phyloP scores from a whole-genome alignment of 2,113 vertebrate species.

The Lepus timidus region DNA sequence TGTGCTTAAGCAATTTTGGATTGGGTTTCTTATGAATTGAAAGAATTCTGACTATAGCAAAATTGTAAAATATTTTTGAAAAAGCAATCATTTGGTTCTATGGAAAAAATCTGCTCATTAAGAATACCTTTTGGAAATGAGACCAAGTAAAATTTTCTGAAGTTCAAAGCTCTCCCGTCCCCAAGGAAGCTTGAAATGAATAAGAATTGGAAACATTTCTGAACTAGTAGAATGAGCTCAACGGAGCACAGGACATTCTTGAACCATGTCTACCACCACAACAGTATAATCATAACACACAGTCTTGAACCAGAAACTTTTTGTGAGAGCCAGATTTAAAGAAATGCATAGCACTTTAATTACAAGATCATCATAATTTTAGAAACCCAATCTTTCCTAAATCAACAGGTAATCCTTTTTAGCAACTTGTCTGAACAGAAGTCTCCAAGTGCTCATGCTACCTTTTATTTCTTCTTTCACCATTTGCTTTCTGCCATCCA shows the following conservation, averaged over 20 bases:
- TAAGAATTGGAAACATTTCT: slow-evolving; percentile 73
- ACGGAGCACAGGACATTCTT: slow-evolving; percentile 68
- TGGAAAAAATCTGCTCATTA: slow-evolving; percentile 20
- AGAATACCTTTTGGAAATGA: slow-evolving; percentile 63
- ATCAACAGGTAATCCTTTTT: slow-evolving; percentile 55
- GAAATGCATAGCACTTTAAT: slow-evolving; percentile 50
- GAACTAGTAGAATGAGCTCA: slow-evolving; percentile 67
- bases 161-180: slow-evolving; percentile 58
- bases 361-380: slow-evolving; percentile 49
- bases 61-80: slow-evolving; percentile 55
- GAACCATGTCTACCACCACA: slow-evolving; percentile 56
- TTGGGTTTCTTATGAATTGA: slow-evolving; percentile 33
- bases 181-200: slow-evolving; percentile 67
- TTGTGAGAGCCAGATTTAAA: slow-evolving; percentile 40
- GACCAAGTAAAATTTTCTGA: slow-evolving; percentile 65
- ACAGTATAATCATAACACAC: slow-evolving; percentile 46
- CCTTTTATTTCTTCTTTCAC: slow-evolving; percentile 42
- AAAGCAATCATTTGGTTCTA: neutral
- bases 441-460: neutral
- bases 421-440: slow-evolving; percentile 56
- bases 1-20: neutral
- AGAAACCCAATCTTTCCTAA: slow-evolving; percentile 57
- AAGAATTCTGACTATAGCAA: slow-evolving; percentile 53
- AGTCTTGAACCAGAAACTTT: slow-evolving; percentile 62
- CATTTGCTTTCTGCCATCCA: slow-evolving; percentile 72